These are phyloP conservation scores for Erebia aethiops DNA, from an alignment of 2,888 invertebrate genomes.

Conservation along the genomic window DNA sequence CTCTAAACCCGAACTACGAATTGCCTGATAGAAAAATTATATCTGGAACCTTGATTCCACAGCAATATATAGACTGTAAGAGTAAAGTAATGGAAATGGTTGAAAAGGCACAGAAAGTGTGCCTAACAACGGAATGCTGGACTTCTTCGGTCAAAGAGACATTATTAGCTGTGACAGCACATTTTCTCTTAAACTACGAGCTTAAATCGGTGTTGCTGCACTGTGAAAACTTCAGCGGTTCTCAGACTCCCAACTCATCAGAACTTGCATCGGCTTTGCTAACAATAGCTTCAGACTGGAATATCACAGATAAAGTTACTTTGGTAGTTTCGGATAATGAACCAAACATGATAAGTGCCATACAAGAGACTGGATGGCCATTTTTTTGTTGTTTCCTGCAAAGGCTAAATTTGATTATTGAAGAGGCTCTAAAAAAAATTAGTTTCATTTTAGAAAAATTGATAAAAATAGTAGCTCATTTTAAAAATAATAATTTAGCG, in stretches of 20 bases:
- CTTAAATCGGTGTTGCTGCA: slow-evolving; percentile 22
- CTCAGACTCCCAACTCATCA: slow-evolving; percentile 12
- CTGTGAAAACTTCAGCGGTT: slow-evolving; percentile 21
- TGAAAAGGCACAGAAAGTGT: slow-evolving; percentile 14
- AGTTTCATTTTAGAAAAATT: slow-evolving; percentile 34
- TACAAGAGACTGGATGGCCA: slow-evolving; percentile 16
- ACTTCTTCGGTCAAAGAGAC: slow-evolving; percentile 29
- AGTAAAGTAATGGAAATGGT: slow-evolving; percentile 15
- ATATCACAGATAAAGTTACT: slow-evolving; percentile 1
- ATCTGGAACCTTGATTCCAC: slow-evolving; percentile 25
- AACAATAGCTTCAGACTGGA: not conserved
- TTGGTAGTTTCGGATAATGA: not conserved
- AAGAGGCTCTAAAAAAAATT: slow-evolving; percentile 17
- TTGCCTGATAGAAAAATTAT: slow-evolving; percentile 24
- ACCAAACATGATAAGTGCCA: not conserved
- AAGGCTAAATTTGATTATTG: slow-evolving; percentile 25
- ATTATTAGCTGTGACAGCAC: slow-evolving; percentile 37
- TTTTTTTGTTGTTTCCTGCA: slow-evolving; percentile 27
- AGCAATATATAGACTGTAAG: slow-evolving; percentile 21
- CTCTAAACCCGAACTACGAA: slow-evolving; percentile 15
- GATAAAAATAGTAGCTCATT: slow-evolving; percentile 32
- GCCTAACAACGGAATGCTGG: slow-evolving; percentile 25
- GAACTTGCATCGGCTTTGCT: not conserved
- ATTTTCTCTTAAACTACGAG: slow-evolving; percentile 22
- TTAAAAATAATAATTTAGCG: slow-evolving; percentile 27